Conservation (phyloP, 2,888 invertebrate genomes). For the Sinelater perroti region DNA sequence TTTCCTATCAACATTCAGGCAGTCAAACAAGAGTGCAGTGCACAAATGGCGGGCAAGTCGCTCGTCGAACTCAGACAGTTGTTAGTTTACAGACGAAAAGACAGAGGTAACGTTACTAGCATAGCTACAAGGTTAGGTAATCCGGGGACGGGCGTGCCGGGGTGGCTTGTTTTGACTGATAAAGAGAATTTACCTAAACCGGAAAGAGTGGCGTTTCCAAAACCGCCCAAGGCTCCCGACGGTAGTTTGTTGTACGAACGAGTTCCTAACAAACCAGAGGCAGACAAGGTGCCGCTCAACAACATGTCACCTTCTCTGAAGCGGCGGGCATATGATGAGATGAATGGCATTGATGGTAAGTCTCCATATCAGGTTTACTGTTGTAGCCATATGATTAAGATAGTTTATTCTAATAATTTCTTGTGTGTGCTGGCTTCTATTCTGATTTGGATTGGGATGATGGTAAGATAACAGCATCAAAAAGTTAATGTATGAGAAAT, state of each 20-base stretch:
- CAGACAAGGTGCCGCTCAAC: slow-evolving; percentile 72
- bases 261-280: slow-evolving; percentile 79
- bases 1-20: slow-evolving; percentile 79
- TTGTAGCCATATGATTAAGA: slow-evolving; percentile 7
- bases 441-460: slow-evolving; percentile 72
- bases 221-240: slow-evolving; percentile 90
- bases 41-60: slow-evolving; percentile 67
- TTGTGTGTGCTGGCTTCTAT: slow-evolving; percentile 66
- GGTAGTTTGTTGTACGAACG: slow-evolving; percentile 89
- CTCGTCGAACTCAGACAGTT: slow-evolving; percentile 66
- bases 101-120: slow-evolving; percentile 73
- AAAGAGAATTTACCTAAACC: slow-evolving; percentile 82
- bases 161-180: slow-evolving; percentile 79
- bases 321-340: slow-evolving; percentile 87
- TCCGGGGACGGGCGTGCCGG: slow-evolving; percentile 66
- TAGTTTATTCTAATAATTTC: slow-evolving; percentile 49
- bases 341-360: slow-evolving; percentile 89
- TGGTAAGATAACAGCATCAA: slow-evolving; percentile 64
- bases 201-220: slow-evolving; percentile 84
- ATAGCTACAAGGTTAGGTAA: slow-evolving; percentile 77
- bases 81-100: slow-evolving; percentile 65
- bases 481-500: neutral
- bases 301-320: slow-evolving; percentile 73
- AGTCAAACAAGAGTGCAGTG: slow-evolving; percentile 87
- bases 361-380: slow-evolving; percentile 43